Percentiles rank a stretch among this genome's conserved stretches.
Conservation (phyloP, 2,797 vertebrate genomes). For the Hydrophis major region DNA sequence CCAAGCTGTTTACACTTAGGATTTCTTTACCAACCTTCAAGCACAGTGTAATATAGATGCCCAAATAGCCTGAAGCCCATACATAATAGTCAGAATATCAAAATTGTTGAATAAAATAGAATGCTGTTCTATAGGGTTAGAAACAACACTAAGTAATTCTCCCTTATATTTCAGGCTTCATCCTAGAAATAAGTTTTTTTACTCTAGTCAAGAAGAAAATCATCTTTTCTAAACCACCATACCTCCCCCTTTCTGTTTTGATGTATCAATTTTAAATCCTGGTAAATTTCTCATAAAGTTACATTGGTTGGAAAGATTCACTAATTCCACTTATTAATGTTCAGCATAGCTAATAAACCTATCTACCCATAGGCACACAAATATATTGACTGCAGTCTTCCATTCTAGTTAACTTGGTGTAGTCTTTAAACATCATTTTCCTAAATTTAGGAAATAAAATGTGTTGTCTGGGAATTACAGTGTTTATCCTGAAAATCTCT, state of each 20-base stretch:
- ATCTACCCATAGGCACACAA: neutral
- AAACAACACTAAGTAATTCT: no score
- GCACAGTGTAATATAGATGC: slow-evolving; percentile 17
- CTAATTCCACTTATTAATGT: neutral
- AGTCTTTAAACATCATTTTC: neutral
- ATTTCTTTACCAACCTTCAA: neutral
- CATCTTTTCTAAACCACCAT: neutral
- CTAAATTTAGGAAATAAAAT: neutral
- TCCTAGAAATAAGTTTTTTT: neutral
- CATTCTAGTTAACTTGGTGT: neutral
- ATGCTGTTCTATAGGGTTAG: neutral
- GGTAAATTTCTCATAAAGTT: neutral
- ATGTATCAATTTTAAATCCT: neutral
- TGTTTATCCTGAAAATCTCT: neutral
- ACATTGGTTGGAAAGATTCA: neutral
- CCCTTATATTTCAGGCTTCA: neutral
- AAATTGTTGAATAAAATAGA: neutral
- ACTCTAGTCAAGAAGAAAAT: neutral
- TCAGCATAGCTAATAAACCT: neutral
- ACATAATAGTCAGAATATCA: neutral
- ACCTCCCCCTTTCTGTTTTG: neutral
- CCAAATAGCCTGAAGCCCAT: neutral
- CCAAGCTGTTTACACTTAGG: slow-evolving; percentile 50
- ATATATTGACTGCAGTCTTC: neutral
- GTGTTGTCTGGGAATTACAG: neutral